phyloP scores from a whole-genome alignment of 2,888 invertebrate genomes.

The Hanleya hanleyi region DNA sequence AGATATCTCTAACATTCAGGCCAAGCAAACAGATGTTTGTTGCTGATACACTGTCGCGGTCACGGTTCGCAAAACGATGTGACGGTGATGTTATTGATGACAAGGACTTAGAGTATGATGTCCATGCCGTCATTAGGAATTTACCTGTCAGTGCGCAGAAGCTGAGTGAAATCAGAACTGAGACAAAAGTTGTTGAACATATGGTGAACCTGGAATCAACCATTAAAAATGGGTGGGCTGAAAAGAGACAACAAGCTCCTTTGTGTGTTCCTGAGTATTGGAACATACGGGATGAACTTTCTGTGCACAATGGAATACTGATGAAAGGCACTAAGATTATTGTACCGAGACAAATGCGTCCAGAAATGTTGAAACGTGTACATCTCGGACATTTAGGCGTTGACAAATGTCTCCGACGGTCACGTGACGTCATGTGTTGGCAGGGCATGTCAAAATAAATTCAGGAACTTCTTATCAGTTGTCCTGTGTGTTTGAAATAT shows the following conservation, averaged over 20 bases:
- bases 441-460: neutral
- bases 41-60: constrained; percentile 41
- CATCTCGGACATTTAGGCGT: constrained; percentile 15
- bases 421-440: neutral
- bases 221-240: constrained; percentile 25
- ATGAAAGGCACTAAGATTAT: constrained; percentile 17
- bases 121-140: too few relatives aligned
- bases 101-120: neutral
- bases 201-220: constrained; percentile 8
- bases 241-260: neutral
- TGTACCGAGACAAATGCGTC: neutral
- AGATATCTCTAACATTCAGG: too few relatives aligned
- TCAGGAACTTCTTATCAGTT: neutral
- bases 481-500: neutral
- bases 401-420: constrained; percentile 12
- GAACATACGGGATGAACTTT: constrained; percentile 21
- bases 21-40: constrained; percentile 29
- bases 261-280: constrained; percentile 7
- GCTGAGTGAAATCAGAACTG: neutral
- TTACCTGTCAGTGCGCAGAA: neutral
- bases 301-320: constrained; percentile 26
- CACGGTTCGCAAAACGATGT: constrained; percentile 19
- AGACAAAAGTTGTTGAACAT: constrained; percentile 11
- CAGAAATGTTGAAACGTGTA: neutral
- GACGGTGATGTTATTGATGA: neutral